Base-by-base conservation (phyloP, 92 coral and sea anemone genomes). In the Umimayanthus chanpuru region DNA sequence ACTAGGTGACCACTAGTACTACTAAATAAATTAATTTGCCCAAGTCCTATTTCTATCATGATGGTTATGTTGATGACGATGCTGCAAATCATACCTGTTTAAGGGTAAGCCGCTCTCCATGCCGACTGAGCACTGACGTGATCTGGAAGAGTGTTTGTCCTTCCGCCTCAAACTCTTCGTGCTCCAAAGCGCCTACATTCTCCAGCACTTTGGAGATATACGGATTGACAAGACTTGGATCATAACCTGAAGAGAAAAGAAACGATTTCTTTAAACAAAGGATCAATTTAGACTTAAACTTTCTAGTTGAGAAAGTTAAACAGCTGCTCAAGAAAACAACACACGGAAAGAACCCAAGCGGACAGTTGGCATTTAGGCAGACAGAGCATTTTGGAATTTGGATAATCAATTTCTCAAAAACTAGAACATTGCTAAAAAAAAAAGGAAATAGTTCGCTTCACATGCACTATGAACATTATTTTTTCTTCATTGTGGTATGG, bases 191-290 rank as follows among this genome's bases (percentile, higher is more conserved):
- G 71, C 96, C 96, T 78, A 95, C 94, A 91, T 97, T 94, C 83
- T 94, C 99, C 75, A 95, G 84, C 68, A 97, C 97, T 93, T 97
- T 97, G 20, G 91, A 93, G 70, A 97, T 90, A 86, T 95, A 95
- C 41, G 98, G 99, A 72, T 97, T 97, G 36, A 97, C 99, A 82
- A 97, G 98, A 9, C 93, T 95, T 80, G 99, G 99, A 81, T 97
- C 97, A 88, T 97, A 96, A 47, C 99, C 99, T 97, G 38, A 9
- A 73, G 15, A 67, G 10, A 30, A 53, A 79, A 73, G 32, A 15
- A 39, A 81, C 1, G 18, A 49, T 10, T n/a, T 39, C 29, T 73
- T 32, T 18, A 18, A 4, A 9, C 9, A 47, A 53, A 2, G 58
- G 4, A 53, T 15, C 12, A 53, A 12, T 12, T 53, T 53, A 12